Conservation (phyloP, 2,113 vertebrate species). For the Irena cyanogastra region DNA sequence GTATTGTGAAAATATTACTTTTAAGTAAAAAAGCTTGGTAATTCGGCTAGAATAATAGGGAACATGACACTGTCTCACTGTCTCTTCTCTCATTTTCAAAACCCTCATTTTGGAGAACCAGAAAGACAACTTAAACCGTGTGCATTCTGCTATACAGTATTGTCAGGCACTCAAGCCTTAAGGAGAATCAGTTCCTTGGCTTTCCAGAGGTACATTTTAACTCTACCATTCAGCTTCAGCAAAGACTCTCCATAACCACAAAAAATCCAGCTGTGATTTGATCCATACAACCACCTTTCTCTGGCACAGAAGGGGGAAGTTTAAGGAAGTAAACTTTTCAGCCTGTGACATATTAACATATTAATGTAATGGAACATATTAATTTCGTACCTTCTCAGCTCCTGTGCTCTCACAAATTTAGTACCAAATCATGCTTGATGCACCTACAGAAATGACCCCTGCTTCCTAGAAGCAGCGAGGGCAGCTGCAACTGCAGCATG, state of each 20-base stretch:
- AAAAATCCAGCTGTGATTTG: neutral
- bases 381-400: neutral
- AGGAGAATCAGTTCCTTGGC: neutral
- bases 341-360: neutral
- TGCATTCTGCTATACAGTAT: neutral
- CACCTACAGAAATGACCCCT: neutral
- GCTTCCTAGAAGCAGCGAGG: neutral
- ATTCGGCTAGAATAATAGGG: neutral
- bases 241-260: neutral
- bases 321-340: neutral
- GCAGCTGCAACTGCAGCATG: neutral
- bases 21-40: neutral
- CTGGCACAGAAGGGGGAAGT: neutral
- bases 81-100: neutral
- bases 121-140: neutral
- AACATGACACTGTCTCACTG: neutral
- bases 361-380: neutral
- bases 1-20: slow-evolving; percentile 42
- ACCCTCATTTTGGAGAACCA: neutral
- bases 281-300: neutral
- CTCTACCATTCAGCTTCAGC: neutral
- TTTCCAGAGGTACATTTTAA: neutral
- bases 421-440: neutral
- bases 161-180: neutral
- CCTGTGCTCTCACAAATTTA: neutral